These are phyloP conservation scores for Stenichneumon culpator DNA, from an alignment of 2,888 invertebrate genomes.

Conservation along the genomic window DNA sequence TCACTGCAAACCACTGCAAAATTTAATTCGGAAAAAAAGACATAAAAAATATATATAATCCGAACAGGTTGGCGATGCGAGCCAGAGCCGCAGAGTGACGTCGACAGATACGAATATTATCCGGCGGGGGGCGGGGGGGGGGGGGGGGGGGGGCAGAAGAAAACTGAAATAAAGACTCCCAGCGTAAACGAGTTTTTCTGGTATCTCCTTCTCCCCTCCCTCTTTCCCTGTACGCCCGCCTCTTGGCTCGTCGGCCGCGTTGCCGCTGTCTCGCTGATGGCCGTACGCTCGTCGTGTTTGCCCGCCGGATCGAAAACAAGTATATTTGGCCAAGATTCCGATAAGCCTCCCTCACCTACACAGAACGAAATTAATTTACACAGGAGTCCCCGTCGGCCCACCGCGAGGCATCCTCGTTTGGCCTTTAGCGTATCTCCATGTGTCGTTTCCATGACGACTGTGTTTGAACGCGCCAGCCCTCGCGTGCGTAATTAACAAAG, in stretches of 20 bases:
- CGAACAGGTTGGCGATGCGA: neutral
- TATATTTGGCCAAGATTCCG: constrained; percentile 74
- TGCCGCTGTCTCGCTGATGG: constrained; percentile 67
- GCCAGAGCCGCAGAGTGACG: constrained; percentile 37
- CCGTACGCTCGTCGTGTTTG: constrained; percentile 39
- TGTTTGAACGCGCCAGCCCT: constrained; percentile 1
- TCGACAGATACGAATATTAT: constrained; percentile 60
- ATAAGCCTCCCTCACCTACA: constrained; percentile 68
- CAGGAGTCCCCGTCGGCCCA: constrained; percentile 23
- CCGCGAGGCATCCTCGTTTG: neutral
- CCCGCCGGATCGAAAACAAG: constrained; percentile 70
- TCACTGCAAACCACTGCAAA: too few relatives aligned
- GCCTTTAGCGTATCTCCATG: constrained; percentile 1
- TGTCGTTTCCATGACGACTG: neutral
- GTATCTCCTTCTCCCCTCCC: constrained; percentile 49
- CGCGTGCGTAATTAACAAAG: constrained; percentile 51
- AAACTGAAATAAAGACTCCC: constrained; percentile 36
- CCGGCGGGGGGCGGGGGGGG: neutral
- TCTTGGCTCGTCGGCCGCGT: constrained; percentile 26
- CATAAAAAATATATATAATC: neutral
- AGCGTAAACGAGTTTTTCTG: constrained; percentile 65
- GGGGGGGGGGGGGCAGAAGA: neutral
- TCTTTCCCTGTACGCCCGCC: constrained; percentile 48
- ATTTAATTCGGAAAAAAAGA: neutral
- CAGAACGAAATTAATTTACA: constrained; percentile 16